phyloP scores from a whole-genome alignment of 2,113 vertebrate species.

The Ornithorhynchus anatinus region DNA sequence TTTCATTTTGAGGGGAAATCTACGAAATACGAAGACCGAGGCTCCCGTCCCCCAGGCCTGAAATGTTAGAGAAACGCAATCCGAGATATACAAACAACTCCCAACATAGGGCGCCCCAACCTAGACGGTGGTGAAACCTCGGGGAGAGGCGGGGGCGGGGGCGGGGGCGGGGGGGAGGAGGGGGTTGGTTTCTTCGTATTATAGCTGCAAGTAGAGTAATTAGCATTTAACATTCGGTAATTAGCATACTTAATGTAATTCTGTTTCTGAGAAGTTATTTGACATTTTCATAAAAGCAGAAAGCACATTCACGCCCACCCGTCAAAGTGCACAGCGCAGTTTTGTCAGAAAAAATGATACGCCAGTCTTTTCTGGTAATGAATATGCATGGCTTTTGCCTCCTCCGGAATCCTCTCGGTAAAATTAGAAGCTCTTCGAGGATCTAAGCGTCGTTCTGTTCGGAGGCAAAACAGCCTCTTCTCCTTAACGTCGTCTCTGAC shows the following conservation, averaged over 20 bases:
- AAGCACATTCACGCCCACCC: conserved; percentile 27
- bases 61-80: too few relatives aligned
- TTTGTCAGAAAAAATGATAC: not conserved
- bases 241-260: conserved; percentile 48
- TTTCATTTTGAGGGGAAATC: too few relatives aligned
- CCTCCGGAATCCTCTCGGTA: conserved; percentile 17
- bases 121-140: too few relatives aligned
- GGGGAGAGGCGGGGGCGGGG: too few relatives aligned
- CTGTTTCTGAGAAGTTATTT: conserved; percentile 31
- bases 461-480: not conserved
- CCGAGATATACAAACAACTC: too few relatives aligned
- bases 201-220: conserved; percentile 11
- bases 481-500: not conserved
- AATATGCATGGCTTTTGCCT: conserved; percentile 20
- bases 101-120: too few relatives aligned
- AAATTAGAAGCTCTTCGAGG: conserved; percentile 36
- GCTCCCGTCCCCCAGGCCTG: too few relatives aligned
- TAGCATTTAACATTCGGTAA: conserved; percentile 51
- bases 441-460: not conserved
- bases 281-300: conserved; percentile 44
- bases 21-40: too few relatives aligned
- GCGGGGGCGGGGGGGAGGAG: too few relatives aligned
- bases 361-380: conserved; percentile 19
- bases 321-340: not conserved
- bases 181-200: conserved; percentile 3